These are phyloP conservation scores for Beaufortia kweichowensis DNA, from an alignment of 2,113 vertebrate genomes.

Conservation along the genomic window DNA sequence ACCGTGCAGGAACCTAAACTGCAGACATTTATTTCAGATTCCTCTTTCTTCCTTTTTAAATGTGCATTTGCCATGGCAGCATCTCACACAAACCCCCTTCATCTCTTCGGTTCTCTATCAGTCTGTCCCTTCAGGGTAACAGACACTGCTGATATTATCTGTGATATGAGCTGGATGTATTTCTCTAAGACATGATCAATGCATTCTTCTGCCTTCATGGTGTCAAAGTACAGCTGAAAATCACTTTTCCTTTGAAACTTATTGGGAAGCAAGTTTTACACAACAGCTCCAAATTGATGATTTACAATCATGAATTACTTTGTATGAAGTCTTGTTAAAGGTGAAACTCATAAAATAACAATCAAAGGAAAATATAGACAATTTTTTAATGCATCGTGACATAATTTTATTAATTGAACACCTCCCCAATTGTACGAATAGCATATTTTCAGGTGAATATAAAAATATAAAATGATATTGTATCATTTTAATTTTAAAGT, in stretches of 20 bases:
- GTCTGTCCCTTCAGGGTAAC: not conserved
- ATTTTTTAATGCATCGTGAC: too few relatives aligned
- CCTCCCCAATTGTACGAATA: too few relatives aligned
- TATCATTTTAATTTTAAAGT: too few relatives aligned
- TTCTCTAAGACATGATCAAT: not conserved
- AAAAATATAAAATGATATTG: too few relatives aligned
- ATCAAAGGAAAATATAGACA: too few relatives aligned
- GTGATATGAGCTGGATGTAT: not conserved
- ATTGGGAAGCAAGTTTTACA: not conserved
- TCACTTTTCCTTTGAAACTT: not conserved
- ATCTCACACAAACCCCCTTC: constrained; percentile 49
- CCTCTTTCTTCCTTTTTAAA: constrained; percentile 54
- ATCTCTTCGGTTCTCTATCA: not conserved
- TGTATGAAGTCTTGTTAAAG: too few relatives aligned
- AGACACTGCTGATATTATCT: constrained; percentile 3
- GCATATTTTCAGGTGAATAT: too few relatives aligned
- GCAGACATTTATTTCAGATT: constrained; percentile 58
- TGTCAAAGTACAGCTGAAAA: constrained; percentile 25
- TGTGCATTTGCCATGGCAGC: constrained; percentile 68
- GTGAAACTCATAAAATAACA: too few relatives aligned
- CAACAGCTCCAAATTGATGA: too few relatives aligned
- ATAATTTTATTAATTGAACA: too few relatives aligned
- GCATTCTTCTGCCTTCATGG: not conserved
- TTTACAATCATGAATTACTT: too few relatives aligned
- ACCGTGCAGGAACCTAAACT: constrained; percentile 62